phyloP scores from a whole-genome alignment of 2,113 vertebrate species.

The Rhodinocichla rosea region DNA sequence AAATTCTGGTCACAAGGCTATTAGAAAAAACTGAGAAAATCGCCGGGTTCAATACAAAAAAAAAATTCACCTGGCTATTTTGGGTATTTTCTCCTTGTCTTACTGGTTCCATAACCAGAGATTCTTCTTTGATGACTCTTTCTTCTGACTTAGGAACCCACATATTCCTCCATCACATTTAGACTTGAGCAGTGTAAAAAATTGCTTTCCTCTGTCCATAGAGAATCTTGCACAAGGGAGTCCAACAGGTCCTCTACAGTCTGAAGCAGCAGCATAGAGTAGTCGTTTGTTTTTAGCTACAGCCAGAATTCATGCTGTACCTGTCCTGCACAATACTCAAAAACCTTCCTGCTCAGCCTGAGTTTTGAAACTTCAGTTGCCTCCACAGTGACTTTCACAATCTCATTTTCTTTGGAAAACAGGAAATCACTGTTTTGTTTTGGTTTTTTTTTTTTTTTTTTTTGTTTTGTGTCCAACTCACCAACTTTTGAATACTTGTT shows the following conservation, averaged over 20 bases:
- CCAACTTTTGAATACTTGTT: background rate
- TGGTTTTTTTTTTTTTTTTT: background rate
- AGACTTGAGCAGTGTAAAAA: background rate
- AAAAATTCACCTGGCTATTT: background rate
- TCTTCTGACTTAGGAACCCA: background rate
- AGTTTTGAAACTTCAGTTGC: background rate
- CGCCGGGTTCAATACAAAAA: background rate
- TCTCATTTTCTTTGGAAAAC: background rate
- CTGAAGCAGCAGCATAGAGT: background rate
- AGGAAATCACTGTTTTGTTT: background rate
- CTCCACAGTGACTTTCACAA: background rate
- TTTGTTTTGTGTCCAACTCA: background rate
- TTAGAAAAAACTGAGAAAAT: background rate
- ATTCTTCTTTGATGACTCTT: background rate
- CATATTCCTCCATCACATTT: background rate
- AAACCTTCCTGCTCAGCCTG: background rate
- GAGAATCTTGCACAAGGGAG: background rate
- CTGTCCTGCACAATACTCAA: background rate
- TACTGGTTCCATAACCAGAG: background rate
- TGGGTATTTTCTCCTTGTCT: background rate
- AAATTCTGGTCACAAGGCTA: background rate
- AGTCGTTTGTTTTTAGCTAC: background rate
- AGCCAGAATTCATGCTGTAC: background rate
- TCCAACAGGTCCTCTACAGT: background rate
- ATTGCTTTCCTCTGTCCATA: fast-evolving